phyloP scores from a whole-genome alignment of 2,113 vertebrate genomes.

The Hassar affinis region DNA sequence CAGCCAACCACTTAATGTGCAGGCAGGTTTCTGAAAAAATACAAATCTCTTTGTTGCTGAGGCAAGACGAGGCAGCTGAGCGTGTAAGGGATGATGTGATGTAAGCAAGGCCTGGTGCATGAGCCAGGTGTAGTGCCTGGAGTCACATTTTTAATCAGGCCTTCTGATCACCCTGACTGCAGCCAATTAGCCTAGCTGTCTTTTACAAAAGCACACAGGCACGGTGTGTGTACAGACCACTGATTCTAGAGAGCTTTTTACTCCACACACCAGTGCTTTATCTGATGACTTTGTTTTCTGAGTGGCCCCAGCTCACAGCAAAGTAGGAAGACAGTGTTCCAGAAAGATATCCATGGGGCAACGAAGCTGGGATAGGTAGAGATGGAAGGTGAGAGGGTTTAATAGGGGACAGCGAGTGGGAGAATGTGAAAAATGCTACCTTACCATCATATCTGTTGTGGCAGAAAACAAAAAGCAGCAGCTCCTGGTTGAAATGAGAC shows the following conservation, averaged over 20 bases:
- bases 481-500: constrained; percentile 28
- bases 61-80: neutral
- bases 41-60: constrained; percentile 7
- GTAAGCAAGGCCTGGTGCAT: neutral
- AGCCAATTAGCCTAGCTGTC: constrained; percentile 46
- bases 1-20: constrained; percentile 20
- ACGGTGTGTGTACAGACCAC: neutral
- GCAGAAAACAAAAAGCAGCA: constrained; percentile 14
- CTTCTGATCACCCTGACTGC: constrained; percentile 33
- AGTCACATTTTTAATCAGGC: constrained; percentile 47
- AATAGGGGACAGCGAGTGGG: constrained; percentile 3
- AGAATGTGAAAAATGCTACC: neutral
- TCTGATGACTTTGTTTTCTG: constrained; percentile 23
- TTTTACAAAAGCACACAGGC: constrained; percentile 29
- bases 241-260: neutral
- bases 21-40: neutral
- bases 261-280: neutral
- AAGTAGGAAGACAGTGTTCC: neutral
- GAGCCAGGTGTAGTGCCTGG: constrained; percentile 14
- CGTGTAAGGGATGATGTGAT: neutral
- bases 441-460: constrained; percentile 5
- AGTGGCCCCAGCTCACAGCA: neutral
- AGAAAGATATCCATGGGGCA: too few relatives aligned
- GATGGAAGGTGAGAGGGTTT: neutral
- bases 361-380: neutral